phyloP scores from a whole-genome alignment of 1,140 invertebrate genomes.

The Cydia fagiglandana region DNA sequence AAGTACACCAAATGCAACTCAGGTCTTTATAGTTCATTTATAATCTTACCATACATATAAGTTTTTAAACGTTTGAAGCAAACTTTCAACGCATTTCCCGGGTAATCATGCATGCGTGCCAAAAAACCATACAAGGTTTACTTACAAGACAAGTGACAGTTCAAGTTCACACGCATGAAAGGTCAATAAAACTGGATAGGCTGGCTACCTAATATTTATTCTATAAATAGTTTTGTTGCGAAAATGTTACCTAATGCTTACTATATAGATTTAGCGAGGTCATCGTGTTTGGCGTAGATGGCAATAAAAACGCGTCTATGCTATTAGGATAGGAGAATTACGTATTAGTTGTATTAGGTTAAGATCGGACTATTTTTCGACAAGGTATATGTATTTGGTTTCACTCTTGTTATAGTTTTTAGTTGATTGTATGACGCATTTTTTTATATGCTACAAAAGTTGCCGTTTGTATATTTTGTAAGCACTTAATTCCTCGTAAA shows the following conservation, averaged over 20 bases:
- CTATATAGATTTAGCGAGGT: slow-evolving; percentile 5
- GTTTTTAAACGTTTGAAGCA: not conserved
- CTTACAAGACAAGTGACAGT: not conserved
- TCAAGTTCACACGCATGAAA: slow-evolving; percentile 5
- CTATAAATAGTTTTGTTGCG: not conserved
- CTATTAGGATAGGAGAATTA: not conserved
- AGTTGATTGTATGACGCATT: too few relatives aligned
- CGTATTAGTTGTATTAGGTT: not conserved
- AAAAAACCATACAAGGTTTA: not conserved
- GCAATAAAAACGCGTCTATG: not conserved
- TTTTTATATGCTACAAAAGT: too few relatives aligned
- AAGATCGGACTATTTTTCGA: too few relatives aligned
- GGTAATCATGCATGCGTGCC: not conserved
- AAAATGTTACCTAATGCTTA: slow-evolving; percentile 1
- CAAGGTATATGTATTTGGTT: too few relatives aligned
- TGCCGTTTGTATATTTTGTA: too few relatives aligned
- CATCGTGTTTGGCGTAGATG: not conserved
- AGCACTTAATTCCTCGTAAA: too few relatives aligned
- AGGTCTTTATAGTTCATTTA: too few relatives aligned
- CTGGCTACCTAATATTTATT: not conserved
- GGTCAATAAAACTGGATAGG: not conserved
- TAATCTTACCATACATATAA: too few relatives aligned
- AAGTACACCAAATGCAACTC: too few relatives aligned
- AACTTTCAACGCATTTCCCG: not conserved
- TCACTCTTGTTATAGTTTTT: too few relatives aligned